A percentile compares a stretch with the other conserved stretches of the same genome.
These are phyloP conservation scores for Phylloscopus trochiloides DNA, from an alignment of 2,113 vertebrate species.

Conservation along the genomic window DNA sequence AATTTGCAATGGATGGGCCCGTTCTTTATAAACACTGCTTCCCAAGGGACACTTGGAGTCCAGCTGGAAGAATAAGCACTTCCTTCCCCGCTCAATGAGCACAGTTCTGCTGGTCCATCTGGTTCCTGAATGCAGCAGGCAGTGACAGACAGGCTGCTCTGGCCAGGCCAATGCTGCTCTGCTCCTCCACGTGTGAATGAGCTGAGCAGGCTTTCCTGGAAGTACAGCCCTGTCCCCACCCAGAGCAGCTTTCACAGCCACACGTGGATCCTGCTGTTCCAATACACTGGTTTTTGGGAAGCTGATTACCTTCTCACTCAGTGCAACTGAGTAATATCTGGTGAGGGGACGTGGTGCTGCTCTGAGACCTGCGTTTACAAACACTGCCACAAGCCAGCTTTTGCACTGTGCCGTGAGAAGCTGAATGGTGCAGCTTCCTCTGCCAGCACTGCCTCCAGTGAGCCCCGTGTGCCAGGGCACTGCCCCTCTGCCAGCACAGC, in stretches of 20 bases:
- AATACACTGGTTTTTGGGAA: background rate
- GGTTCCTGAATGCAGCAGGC: background rate
- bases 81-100: background rate
- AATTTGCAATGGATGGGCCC: background rate
- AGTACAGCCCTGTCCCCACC: background rate
- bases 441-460: background rate
- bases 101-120: background rate
- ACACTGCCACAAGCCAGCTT: fast-evolving
- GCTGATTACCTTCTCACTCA: background rate
- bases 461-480: background rate
- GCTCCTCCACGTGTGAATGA: background rate
- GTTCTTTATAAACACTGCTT: background rate
- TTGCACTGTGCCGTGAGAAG: background rate
- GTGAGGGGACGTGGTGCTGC: background rate
- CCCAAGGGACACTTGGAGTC: conserved; percentile 1
- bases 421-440: background rate
- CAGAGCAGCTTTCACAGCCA: background rate
- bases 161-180: background rate
- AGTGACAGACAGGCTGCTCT: background rate
- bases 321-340: background rate
- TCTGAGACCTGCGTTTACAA: background rate
- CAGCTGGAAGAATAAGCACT: conserved; percentile 18
- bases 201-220: background rate
- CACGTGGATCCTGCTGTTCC: background rate
- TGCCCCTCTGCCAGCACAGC: background rate